Percentiles rank a stretch among this genome's conserved stretches.
phyloP scores from a whole-genome alignment of 2,113 vertebrate species.

The Phalacrocorax pelagicus region DNA sequence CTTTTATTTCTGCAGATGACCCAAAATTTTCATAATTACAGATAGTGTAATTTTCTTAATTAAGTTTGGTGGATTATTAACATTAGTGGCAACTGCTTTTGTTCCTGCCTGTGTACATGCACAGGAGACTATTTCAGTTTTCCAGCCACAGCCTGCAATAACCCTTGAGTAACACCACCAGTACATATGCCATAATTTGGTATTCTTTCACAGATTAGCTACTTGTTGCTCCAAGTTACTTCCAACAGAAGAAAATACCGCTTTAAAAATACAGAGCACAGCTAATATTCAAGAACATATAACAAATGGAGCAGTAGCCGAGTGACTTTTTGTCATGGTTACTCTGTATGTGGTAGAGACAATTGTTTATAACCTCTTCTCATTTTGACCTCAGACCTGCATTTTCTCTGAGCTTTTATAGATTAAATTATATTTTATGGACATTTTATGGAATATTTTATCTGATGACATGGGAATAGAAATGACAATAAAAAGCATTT shows the following conservation, averaged over 20 bases:
- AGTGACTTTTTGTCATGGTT: background rate
- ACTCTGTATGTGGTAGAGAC: background rate
- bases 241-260: background rate
- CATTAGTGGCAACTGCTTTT: background rate
- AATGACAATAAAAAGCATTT: background rate
- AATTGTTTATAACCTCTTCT: background rate
- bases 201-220: background rate
- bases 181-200: background rate
- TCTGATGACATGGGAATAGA: background rate
- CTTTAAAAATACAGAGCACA: background rate
- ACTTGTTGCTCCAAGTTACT: background rate
- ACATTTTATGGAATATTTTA: background rate
- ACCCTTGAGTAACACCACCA: background rate
- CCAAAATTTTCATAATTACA: background rate
- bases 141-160: background rate
- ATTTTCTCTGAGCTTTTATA: background rate
- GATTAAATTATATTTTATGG: background rate
- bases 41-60: slow-evolving; percentile 5
- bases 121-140: background rate
- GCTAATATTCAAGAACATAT: background rate
- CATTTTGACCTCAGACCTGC: background rate
- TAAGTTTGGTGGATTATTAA: background rate
- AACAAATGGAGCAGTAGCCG: background rate
- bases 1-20: slow-evolving; percentile 5
- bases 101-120: background rate